Conservation (phyloP, 1,140 invertebrate genomes). For the Bombus sibiricus region DNA sequence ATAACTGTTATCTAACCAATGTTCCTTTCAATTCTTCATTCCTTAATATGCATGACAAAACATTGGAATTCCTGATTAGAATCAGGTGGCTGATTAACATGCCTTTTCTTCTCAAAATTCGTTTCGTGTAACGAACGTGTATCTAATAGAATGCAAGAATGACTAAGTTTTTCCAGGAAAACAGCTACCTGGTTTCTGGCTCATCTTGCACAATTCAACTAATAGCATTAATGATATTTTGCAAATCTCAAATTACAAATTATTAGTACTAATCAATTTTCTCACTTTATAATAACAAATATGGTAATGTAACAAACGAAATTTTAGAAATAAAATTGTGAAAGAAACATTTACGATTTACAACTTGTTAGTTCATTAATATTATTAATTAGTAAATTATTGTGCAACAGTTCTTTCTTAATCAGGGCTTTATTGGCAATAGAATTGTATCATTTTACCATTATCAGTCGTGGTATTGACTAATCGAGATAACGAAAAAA, state of each 20-base stretch:
- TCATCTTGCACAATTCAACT: neutral
- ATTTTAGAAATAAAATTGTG: neutral
- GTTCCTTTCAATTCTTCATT: neutral
- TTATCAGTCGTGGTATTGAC: neutral
- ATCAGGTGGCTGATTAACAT: neutral
- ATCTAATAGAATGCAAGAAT: no score
- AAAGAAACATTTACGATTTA: neutral
- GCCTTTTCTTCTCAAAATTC: neutral
- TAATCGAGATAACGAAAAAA: neutral
- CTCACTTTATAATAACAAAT: neutral
- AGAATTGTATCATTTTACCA: neutral
- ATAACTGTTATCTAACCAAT: neutral
- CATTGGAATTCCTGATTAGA: neutral
- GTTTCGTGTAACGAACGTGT: neutral
- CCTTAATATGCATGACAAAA: constrained; percentile 4
- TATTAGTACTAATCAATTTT: neutral
- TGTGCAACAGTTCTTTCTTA: neutral
- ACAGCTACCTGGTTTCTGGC: neutral
- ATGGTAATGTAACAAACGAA: neutral
- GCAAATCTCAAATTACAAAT: neutral
- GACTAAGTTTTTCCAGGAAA: no score
- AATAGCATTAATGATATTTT: neutral
- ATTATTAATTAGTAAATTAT: neutral
- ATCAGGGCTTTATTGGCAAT: no score
- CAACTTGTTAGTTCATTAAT: neutral